Percentiles rank a stretch among this genome's conserved stretches.
Evolutionary conservation across 2,888 invertebrate species (phyloP).

Genomic region (Stenodema calcarata): DNA sequence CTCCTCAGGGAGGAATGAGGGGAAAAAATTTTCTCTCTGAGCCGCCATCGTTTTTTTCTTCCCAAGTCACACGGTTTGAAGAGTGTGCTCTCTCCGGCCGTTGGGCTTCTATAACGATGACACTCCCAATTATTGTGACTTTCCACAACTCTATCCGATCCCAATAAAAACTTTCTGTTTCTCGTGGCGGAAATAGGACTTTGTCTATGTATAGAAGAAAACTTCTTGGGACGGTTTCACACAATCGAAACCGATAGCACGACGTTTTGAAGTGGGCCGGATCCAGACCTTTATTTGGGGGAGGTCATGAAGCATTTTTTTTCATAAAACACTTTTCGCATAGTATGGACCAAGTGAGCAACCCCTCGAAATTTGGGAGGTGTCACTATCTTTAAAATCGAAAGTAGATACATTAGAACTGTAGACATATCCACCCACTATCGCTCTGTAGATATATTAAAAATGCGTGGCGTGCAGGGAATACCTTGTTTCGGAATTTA

Average conservation of each 20-base stretch:
- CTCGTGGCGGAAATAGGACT: neutral
- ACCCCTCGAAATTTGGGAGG: no score
- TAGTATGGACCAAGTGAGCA: no score
- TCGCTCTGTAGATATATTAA: no score
- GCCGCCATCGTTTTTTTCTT: neutral
- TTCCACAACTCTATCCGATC: slow-evolving; percentile 16
- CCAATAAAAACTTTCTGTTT: slow-evolving; percentile 40
- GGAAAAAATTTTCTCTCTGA: neutral
- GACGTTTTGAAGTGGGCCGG: no score
- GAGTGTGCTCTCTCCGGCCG: slow-evolving; percentile 1
- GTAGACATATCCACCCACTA: no score
- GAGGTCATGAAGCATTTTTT: no score
- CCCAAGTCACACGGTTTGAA: slow-evolving; percentile 16
- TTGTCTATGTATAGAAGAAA: slow-evolving; percentile 19
- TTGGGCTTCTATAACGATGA: slow-evolving; percentile 32
- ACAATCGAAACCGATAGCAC: neutral
- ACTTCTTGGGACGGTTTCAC: neutral
- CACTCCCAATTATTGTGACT: slow-evolving; percentile 44
- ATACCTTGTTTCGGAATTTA: no score
- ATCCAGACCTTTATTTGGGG: no score
- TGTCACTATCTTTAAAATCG: no score
- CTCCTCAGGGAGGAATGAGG: neutral
- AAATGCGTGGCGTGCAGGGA: no score
- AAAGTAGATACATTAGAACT: no score
- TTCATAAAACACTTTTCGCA: no score